Base-by-base conservation (phyloP, 2,797 vertebrate genomes). In the Gymnoscopelus braueri region DNA sequence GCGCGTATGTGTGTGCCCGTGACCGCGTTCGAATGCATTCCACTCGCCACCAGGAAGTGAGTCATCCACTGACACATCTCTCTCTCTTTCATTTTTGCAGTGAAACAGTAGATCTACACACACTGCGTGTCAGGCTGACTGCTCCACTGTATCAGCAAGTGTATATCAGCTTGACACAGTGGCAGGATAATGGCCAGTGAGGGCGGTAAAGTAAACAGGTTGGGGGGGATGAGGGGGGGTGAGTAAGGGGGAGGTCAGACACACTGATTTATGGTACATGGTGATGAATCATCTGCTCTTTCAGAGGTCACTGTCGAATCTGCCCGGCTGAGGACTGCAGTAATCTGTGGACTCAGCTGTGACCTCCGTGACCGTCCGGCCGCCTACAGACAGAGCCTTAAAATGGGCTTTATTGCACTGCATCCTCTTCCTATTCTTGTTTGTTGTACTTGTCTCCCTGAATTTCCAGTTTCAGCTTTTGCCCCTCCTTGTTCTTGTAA, bases 271-370 rank as follows among this genome's bases (percentile, higher is more conserved):
- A 93, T 91, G 78, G 84, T 50, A 73, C 56, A 15, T 59, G 19
- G 74, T 92, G 90, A 93, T 91, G 79, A 90, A 93, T 93, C 88
- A 87, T 86, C 89, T 86, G 81, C 60, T 88, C 85, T 88, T 84
- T 88, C 57, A 10, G 72, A 84, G 88, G 85, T 89, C 89, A 91
- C 52, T 66, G 69, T 85, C 85, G 5, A 71, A 88, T 88, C 83
- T 72, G 85, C 75, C 76, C 85, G 84, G 80, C 81, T 62, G 78
- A 78, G 76, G 69, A 77, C 53, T 52, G 63, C 63, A 58, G 71
- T 77, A 80, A 84, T 91, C 86, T 94, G 92, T 93, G 87, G 91
- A 89, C 89, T 93, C 92, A 93, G 92, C 91, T 93, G 92, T 89
- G 89, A 81, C 90, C 90, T 89, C 75, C n/a, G 2, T 80, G 87